Conservation (phyloP, 2,888 invertebrate species). For the Eupelmus urozonus region DNA sequence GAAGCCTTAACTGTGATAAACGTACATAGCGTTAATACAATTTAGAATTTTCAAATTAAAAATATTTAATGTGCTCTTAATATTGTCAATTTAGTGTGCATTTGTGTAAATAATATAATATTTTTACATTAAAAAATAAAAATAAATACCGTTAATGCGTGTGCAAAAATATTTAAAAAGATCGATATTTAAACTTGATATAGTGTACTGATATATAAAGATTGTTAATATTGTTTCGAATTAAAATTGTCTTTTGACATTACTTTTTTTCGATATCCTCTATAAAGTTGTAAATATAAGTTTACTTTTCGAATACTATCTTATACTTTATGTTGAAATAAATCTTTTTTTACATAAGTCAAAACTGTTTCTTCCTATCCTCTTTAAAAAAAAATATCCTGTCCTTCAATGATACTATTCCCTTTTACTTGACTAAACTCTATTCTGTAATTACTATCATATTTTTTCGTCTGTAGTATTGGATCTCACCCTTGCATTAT, state of each 20-base stretch:
- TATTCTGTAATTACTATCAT: too few species aligned
- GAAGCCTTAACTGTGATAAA: slow-evolving; percentile 24
- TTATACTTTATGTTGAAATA: slow-evolving; percentile 73
- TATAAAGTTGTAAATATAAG: slow-evolving; percentile 61
- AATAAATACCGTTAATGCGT: neutral
- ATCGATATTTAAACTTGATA: slow-evolving; percentile 1
- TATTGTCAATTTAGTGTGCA: neutral
- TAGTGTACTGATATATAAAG: slow-evolving; percentile 25
- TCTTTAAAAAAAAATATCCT: slow-evolving; percentile 40
- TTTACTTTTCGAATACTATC: slow-evolving; percentile 36
- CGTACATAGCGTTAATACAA: slow-evolving; percentile 4
- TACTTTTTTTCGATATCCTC: slow-evolving; percentile 24
- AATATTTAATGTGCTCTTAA: neutral
- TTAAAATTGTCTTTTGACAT: slow-evolving; percentile 28
- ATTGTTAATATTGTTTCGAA: slow-evolving; percentile 47
- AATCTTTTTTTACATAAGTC: slow-evolving; percentile 69
- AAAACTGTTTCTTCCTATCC: slow-evolving; percentile 70
- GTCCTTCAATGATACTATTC: slow-evolving; percentile 13
- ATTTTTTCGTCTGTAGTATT: too few species aligned
- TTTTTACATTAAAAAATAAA: neutral
- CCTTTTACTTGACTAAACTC: neutral
- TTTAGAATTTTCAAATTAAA: slow-evolving; percentile 14
- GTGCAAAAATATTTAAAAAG: too few species aligned
- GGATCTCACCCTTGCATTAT: too few species aligned
- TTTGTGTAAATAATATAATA: neutral